These are phyloP conservation scores for Trematomus loennbergii DNA, from an alignment of 2,113 vertebrate genomes.

Conservation along the genomic window DNA sequence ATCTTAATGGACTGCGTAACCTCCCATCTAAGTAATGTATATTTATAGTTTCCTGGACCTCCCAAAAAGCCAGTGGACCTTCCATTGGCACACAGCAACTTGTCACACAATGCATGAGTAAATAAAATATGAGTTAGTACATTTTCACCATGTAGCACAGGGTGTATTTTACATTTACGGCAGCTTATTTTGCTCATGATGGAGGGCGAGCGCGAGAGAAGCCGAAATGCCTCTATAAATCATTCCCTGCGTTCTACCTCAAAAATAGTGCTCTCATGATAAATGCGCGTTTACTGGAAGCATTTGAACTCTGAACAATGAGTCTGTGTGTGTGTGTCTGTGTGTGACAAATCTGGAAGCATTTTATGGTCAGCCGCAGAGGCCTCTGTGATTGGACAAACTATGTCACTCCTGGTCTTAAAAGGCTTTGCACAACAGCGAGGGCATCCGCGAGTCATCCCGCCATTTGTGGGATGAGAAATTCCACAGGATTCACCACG, in stretches of 20 bases:
- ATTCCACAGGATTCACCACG: conserved; percentile 71
- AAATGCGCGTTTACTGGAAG: conserved; percentile 85
- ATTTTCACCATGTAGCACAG: conserved; percentile 74
- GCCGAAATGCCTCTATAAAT: conserved; percentile 81
- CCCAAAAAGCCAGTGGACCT: conserved; percentile 55
- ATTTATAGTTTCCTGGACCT: conserved; percentile 59
- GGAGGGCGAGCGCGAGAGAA: conserved; percentile 69
- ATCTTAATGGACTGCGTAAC: conserved; percentile 45
- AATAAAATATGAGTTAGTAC: conserved; percentile 80
- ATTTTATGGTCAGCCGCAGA: conserved; percentile 83
- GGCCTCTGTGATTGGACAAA: conserved; percentile 82
- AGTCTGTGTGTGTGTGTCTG: conserved; percentile 59
- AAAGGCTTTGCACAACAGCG: conserved; percentile 78
- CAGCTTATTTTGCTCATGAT: conserved; percentile 78
- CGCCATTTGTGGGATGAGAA: conserved; percentile 68
- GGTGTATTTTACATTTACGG: conserved; percentile 80
- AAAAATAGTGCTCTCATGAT: conserved; percentile 82
- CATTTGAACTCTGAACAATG: conserved; percentile 81
- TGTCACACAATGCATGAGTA: conserved; percentile 72
- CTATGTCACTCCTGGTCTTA: conserved; percentile 81
- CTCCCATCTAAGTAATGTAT: conserved; percentile 57
- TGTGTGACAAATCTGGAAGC: conserved; percentile 85
- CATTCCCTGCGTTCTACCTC: conserved; percentile 78
- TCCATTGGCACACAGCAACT: conserved; percentile 57
- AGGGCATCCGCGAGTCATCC: conserved; percentile 79